A percentile compares a stretch with the other conserved stretches of the same genome.
Evolutionary conservation across 2,113 vertebrate genomes (phyloP).

Genomic region (Calyptommatus sinebrachiatus): DNA sequence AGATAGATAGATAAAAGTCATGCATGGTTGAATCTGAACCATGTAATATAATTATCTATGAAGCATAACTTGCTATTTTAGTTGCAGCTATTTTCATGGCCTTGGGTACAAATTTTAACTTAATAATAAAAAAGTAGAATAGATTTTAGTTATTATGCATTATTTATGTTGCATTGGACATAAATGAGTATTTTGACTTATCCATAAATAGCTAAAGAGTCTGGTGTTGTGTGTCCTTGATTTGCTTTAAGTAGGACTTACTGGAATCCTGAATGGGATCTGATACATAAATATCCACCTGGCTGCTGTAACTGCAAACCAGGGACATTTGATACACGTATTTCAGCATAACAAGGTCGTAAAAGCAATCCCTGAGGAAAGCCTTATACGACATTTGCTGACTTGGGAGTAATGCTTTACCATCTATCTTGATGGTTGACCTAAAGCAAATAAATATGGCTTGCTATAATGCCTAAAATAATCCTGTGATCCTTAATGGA

Average conservation of each 20-base stretch:
- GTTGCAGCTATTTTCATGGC: not conserved
- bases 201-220: not conserved
- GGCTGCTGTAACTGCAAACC: conserved; percentile 1
- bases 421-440: not conserved
- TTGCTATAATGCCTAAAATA: not conserved
- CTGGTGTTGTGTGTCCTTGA: not conserved
- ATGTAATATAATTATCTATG: not conserved
- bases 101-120: not conserved
- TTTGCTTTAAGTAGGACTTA: not conserved
- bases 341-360: conserved; percentile 9
- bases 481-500: not conserved
- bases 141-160: not conserved
- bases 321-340: conserved; percentile 8
- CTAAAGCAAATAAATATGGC: not conserved
- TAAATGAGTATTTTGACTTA: not conserved
- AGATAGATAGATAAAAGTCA: no score
- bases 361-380: conserved; percentile 8
- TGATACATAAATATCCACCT: not conserved
- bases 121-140: not conserved
- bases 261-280: not conserved
- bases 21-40: no score
- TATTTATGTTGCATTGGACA: not conserved
- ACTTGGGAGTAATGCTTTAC: not conserved
- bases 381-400: not conserved
- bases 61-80: not conserved